Conservation (phyloP, 2,113 vertebrate genomes). For the Onychorhynchus coronatus region DNA sequence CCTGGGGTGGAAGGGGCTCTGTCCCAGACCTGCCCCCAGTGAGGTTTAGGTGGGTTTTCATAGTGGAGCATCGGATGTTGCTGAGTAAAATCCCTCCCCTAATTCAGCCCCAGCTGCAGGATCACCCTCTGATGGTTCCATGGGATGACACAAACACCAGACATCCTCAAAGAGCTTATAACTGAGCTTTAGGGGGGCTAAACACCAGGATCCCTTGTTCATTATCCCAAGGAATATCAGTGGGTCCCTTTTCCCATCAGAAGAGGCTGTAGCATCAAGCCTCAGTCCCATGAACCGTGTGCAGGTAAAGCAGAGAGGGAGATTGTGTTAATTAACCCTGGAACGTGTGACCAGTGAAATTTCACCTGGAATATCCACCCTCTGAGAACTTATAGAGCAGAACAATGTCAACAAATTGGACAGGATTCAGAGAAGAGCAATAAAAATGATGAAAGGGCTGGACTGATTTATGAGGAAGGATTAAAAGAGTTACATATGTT, state of each 20-base stretch:
- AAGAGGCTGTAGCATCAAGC: neutral
- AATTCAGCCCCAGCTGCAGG: accelerated
- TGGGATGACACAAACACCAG: neutral
- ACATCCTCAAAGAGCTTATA: neutral
- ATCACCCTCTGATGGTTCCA: accelerated
- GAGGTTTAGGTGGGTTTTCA: neutral
- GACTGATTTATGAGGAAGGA: slow-evolving; percentile 65
- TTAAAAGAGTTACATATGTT: slow-evolving; percentile 62
- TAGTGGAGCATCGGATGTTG: neutral
- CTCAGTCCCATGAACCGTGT: neutral
- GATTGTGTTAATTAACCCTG: neutral
- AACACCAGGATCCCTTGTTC: neutral
- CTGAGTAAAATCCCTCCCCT: neutral
- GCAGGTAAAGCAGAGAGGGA: neutral
- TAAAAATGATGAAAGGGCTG: slow-evolving; percentile 60
- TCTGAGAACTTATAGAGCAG: neutral
- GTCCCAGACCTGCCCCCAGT: neutral
- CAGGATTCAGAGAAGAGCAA: slow-evolving; percentile 14
- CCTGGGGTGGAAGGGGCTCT: neutral
- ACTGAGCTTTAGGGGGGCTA: neutral
- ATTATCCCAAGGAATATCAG: neutral
- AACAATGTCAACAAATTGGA: slow-evolving; percentile 59
- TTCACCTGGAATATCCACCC: slow-evolving; percentile 25
- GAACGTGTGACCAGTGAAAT: neutral
- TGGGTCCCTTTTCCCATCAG: neutral